Conservation (phyloP, 2,797 vertebrate species). For the Fratercula arctica region DNA sequence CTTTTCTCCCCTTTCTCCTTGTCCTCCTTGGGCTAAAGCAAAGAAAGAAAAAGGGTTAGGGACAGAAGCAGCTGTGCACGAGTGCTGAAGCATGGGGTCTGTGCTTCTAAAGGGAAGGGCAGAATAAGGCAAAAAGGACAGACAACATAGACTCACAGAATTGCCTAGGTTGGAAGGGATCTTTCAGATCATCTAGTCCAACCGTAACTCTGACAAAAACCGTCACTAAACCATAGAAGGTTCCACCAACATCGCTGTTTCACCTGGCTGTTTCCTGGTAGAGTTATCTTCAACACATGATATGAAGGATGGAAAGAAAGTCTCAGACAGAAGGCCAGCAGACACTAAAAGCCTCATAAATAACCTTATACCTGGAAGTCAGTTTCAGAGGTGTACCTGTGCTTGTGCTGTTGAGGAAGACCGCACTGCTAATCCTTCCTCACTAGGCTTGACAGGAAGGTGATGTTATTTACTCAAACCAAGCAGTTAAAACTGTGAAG, state of each 20-base stretch:
- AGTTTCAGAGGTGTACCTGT: not conserved
- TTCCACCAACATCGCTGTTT: not conserved
- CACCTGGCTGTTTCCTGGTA: not conserved
- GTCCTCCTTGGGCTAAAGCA: not conserved
- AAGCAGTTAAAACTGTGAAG: not conserved
- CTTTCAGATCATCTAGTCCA: too few relatives aligned
- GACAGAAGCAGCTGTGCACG: not conserved
- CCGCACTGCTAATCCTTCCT: not conserved
- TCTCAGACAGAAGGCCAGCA: not conserved
- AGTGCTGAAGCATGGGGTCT: not conserved
- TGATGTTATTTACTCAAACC: not conserved
- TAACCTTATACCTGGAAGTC: not conserved
- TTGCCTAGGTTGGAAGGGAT: too few relatives aligned
- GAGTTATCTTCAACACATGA: accelerated
- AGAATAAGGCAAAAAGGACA: not conserved
- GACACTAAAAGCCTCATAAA: not conserved
- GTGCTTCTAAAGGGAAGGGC: not conserved
- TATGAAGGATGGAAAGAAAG: not conserved
- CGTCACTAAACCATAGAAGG: not conserved
- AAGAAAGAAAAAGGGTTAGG: not conserved
- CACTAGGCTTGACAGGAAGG: not conserved
- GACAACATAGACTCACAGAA: not conserved
- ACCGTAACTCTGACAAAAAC: too few relatives aligned
- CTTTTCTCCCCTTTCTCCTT: not conserved
- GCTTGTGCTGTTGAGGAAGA: not conserved